Conservation (phyloP, 2,113 vertebrate genomes). For the Syngnathus scovelli region DNA sequence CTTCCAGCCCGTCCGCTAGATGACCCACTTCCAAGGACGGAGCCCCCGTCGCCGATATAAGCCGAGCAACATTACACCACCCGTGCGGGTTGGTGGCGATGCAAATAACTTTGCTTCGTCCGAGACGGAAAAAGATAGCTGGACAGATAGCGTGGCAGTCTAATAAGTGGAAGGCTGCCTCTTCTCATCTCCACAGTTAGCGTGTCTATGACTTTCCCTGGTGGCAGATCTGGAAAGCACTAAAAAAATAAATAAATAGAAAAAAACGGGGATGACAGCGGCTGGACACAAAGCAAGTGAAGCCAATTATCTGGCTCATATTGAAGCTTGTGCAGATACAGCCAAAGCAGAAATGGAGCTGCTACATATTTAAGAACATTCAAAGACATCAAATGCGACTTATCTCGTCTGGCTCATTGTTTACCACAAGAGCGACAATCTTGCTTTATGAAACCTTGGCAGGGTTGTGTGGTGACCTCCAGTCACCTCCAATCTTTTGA, state of each 20-base stretch:
- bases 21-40: constrained; percentile 61
- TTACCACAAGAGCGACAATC: neutral
- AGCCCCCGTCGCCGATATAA: constrained; percentile 23
- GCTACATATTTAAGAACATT: neutral
- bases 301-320: constrained; percentile 50
- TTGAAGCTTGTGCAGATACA: constrained; percentile 26
- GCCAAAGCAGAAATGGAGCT: neutral
- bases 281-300: constrained; percentile 42
- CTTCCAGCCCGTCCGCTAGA: constrained; percentile 54
- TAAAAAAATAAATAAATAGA: constrained; percentile 4
- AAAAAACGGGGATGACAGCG: constrained; percentile 33
- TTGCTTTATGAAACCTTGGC: neutral
- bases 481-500: neutral
- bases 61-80: constrained; percentile 43
- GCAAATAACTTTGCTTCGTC: constrained; percentile 50
- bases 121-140: neutral
- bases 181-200: constrained; percentile 42
- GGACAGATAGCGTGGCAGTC: constrained; percentile 35
- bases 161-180: constrained; percentile 37
- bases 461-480: neutral
- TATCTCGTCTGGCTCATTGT: neutral
- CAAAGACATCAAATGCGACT: neutral
- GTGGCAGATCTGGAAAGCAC: constrained; percentile 48
- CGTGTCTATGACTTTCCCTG: constrained; percentile 46
- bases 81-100: constrained; percentile 51